phyloP scores from a whole-genome alignment of 2,888 invertebrate species.

The Rhamphomyia laevipes region DNA sequence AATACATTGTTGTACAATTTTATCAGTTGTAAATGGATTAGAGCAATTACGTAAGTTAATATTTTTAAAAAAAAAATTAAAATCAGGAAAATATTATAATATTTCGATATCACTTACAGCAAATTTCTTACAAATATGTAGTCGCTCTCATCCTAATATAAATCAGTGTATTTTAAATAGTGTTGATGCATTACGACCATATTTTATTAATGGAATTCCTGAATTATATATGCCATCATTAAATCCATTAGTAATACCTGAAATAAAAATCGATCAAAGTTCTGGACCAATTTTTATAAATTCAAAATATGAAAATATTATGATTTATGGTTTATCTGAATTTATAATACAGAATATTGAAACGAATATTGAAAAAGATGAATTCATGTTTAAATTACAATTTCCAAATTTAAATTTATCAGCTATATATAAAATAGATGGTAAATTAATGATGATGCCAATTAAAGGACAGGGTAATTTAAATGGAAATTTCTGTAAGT shows the following conservation, averaged over 20 bases:
- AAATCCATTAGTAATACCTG: conserved; percentile 57
- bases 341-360: conserved; percentile 49
- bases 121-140: conserved; percentile 52
- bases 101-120: conserved; percentile 41
- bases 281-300: conserved; percentile 56
- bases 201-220: conserved; percentile 50
- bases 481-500: conserved; percentile 57
- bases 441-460: conserved; percentile 62
- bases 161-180: conserved; percentile 49
- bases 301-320: conserved; percentile 52
- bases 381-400: conserved; percentile 47
- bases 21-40: no score
- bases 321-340: conserved; percentile 49
- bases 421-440: conserved; percentile 52
- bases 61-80: not conserved
- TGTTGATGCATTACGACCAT: conserved; percentile 46
- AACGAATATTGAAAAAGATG: conserved; percentile 38
- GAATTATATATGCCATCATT: conserved; percentile 56
- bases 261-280: conserved; percentile 55
- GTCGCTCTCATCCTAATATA: conserved; percentile 46
- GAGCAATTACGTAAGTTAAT: not conserved
- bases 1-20: no score
- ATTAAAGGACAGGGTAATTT: conserved; percentile 56
- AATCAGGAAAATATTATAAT: no score
- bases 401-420: conserved; percentile 53